Conservation (phyloP, 2,888 invertebrate genomes). For the Nebria salina region DNA sequence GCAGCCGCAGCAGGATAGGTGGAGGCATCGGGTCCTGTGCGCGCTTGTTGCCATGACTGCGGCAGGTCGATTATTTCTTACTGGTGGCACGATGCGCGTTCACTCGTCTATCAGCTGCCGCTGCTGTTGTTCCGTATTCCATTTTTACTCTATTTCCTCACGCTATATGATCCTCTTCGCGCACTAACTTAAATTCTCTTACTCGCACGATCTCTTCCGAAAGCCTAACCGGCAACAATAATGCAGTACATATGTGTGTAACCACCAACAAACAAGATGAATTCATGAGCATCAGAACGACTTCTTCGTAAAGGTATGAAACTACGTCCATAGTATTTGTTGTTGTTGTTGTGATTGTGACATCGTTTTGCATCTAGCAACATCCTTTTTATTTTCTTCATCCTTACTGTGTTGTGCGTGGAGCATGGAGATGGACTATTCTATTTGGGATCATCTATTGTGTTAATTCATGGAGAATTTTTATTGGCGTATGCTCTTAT, state of each 20-base stretch:
- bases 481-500: background rate
- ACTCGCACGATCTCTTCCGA: background rate
- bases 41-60: conserved; percentile 58
- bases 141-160: conserved; percentile 18
- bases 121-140: conserved; percentile 32
- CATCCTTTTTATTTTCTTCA: background rate
- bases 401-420: background rate
- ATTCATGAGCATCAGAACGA: background rate
- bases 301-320: background rate
- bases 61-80: conserved; percentile 57
- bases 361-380: background rate
- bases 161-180: conserved; percentile 16
- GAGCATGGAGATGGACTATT: background rate
- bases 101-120: conserved; percentile 47
- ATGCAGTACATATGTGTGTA: background rate
- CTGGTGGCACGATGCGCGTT: conserved; percentile 50
- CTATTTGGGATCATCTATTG: background rate
- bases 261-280: background rate
- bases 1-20: conserved; percentile 6
- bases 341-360: background rate
- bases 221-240: background rate
- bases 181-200: conserved; percentile 4
- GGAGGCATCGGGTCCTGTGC: conserved; percentile 29
- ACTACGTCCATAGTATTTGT: background rate
- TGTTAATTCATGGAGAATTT: background rate